A percentile compares a stretch with the other conserved stretches of the same genome.
Conservation (phyloP, 37 sponge, comb jelly and placozoan species). For the Eunapius fragilis region DNA sequence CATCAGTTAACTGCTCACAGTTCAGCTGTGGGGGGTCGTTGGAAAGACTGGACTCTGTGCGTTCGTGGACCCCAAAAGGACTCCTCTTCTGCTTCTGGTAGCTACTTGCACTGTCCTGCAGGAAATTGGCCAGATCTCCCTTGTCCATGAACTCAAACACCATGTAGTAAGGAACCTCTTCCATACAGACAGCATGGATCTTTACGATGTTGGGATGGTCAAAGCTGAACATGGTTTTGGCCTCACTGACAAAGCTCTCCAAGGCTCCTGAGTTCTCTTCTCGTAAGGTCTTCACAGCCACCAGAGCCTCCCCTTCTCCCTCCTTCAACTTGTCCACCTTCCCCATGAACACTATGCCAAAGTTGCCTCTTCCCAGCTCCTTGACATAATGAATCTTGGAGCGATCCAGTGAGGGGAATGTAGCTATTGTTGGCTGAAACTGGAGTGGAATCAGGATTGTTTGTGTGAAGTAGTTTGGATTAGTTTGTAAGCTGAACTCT, state of each 20-base stretch:
- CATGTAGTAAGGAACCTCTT: constrained; percentile 71
- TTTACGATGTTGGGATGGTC: constrained; percentile 83
- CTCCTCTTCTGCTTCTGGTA: constrained; percentile 12
- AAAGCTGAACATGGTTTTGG: constrained; percentile 62
- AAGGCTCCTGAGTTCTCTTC: constrained; percentile 44
- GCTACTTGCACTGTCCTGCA: constrained; percentile 58
- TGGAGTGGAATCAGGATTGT: not conserved
- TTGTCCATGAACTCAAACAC: constrained; percentile 90
- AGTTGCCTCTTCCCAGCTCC: constrained; percentile 82
- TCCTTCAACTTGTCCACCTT: constrained; percentile 1
- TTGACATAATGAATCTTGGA: constrained; percentile 44
- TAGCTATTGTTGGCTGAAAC: not conserved
- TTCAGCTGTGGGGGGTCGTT: constrained; percentile 61
- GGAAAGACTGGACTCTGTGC: constrained; percentile 71
- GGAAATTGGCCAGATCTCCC: constrained; percentile 76
- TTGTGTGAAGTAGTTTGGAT: not conserved
- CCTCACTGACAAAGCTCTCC: constrained; percentile 73
- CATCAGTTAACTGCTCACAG: constrained; percentile 43
- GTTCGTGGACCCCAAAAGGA: not conserved
- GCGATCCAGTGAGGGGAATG: constrained; percentile 28
- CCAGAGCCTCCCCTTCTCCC: constrained; percentile 43
- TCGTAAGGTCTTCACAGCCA: constrained; percentile 82
- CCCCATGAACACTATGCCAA: constrained; percentile 82
- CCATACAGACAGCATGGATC: constrained; percentile 70
- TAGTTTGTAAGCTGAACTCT: not conserved